A percentile compares a stretch with the other conserved stretches of the same genome.
phyloP scores from a whole-genome alignment of 2,113 vertebrate genomes.

The Perca fluviatilis region DNA sequence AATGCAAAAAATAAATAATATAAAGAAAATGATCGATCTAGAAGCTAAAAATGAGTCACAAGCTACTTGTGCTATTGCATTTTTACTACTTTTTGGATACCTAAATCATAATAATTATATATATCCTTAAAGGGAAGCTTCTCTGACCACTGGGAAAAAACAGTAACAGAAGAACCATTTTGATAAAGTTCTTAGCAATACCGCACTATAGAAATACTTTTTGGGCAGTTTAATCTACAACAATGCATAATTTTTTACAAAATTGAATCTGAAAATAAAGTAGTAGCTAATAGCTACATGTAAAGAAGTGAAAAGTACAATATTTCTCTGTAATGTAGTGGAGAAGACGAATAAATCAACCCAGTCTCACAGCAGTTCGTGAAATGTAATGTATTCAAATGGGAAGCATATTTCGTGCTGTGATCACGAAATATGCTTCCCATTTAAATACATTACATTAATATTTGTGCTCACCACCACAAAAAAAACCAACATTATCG shows the following conservation, averaged over 20 bases:
- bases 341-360: neutral
- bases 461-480: no score
- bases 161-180: neutral
- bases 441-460: no score
- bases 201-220: neutral
- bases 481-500: no score
- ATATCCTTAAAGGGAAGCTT: neutral
- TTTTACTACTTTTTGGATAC: constrained; percentile 8
- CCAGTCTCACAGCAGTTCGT: no score
- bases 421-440: no score
- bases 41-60: neutral
- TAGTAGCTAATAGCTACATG: neutral
- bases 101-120: neutral
- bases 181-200: neutral
- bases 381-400: no score
- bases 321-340: neutral
- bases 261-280: neutral
- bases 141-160: neutral
- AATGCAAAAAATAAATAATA: neutral
- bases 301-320: neutral
- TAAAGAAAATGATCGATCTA: neutral
- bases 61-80: neutral
- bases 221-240: no score
- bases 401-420: no score
- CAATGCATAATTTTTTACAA: neutral